Conservation (phyloP, 2,113 vertebrate species). For the Corythoichthys haematopterus region DNA sequence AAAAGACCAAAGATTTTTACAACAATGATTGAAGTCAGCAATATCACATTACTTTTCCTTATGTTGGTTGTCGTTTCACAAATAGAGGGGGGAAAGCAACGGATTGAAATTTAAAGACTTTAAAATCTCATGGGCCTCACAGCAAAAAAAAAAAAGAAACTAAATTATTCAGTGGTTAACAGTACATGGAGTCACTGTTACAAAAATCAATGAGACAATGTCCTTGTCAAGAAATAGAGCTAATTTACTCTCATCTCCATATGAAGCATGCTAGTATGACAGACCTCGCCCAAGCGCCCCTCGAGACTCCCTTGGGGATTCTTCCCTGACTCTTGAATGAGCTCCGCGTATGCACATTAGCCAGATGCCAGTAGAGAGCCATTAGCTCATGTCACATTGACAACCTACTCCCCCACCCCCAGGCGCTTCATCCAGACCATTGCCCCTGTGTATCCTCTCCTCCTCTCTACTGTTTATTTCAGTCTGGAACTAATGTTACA, state of each 20-base stretch:
- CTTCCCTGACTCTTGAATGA: constrained; percentile 49
- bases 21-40: neutral
- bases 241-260: constrained; percentile 23
- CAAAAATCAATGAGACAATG: constrained; percentile 14
- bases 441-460: neutral
- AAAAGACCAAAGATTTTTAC: neutral
- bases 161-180: neutral
- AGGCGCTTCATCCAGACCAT: neutral
- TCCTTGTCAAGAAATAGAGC: constrained; percentile 21
- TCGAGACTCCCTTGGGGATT: neutral
- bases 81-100: neutral
- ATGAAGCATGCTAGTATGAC: constrained; percentile 1
- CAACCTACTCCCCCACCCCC: constrained; percentile 2
- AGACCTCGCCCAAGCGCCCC: neutral
- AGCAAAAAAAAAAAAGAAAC: neutral
- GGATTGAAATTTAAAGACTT: neutral
- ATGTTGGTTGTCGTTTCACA: neutral
- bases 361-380: constrained; percentile 55
- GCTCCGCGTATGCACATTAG: constrained; percentile 36
- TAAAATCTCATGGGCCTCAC: neutral
- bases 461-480: constrained; percentile 1
- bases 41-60: neutral
- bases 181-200: neutral
- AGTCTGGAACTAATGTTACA: neutral
- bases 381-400: constrained; percentile 63